phyloP scores from a whole-genome alignment of 2,113 vertebrate species.

The Talpa occidentalis region DNA sequence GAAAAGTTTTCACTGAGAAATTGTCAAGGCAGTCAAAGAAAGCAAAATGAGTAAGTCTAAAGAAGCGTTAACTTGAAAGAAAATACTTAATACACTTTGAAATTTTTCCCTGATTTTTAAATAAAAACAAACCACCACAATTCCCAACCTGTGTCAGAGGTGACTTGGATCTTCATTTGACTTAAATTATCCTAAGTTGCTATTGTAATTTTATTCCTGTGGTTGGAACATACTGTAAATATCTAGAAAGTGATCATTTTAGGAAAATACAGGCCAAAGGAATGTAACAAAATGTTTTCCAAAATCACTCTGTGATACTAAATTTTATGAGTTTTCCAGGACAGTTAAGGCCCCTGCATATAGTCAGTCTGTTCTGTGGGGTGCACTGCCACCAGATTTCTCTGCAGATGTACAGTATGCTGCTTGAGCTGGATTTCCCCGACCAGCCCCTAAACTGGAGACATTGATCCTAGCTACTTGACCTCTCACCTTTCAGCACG shows the following conservation, averaged over 20 bases:
- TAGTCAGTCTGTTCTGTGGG: not conserved
- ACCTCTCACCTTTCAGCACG: not conserved
- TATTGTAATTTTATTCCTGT: not conserved
- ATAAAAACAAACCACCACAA: not conserved
- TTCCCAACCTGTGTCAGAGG: not conserved
- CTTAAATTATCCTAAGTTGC: not conserved
- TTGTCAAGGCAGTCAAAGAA: not conserved
- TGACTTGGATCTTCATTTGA: not conserved
- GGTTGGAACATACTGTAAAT: not conserved
- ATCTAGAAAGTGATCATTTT: not conserved
- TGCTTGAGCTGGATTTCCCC: not conserved
- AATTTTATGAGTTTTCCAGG: not conserved
- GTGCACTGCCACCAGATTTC: not conserved
- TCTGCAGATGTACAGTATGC: not conserved
- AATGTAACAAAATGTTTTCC: not conserved
- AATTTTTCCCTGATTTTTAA: not conserved
- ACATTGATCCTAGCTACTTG: too few species aligned
- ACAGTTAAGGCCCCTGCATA: not conserved
- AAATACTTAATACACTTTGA: constrained; percentile 15
- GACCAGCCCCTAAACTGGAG: not conserved
- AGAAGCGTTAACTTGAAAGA: constrained; percentile 11
- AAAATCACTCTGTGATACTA: not conserved
- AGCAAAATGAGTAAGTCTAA: not conserved
- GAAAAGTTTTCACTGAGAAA: constrained; percentile 26
- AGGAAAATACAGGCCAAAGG: not conserved